phyloP scores from a whole-genome alignment of 2,888 invertebrate species.

The Apamea monoglypha region DNA sequence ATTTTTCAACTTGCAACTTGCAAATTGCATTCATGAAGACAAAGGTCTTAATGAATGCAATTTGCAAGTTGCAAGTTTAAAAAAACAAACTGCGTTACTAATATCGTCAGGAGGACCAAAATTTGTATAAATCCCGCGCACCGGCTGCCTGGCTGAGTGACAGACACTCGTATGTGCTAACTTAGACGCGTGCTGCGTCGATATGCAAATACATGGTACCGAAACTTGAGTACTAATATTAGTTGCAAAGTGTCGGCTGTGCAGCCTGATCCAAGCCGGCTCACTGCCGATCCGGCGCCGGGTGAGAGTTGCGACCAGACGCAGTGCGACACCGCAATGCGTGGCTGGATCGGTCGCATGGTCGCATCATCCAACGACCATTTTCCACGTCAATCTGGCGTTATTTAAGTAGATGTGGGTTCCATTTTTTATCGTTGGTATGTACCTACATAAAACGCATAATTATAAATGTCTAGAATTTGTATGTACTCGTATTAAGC shows the following conservation, averaged over 20 bases:
- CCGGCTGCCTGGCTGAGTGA: neutral
- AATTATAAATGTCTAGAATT: no score
- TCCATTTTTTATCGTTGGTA: neutral
- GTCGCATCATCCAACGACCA: neutral
- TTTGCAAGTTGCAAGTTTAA: no score
- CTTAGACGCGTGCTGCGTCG: neutral
- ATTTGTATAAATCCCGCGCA: neutral
- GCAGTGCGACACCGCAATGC: conserved; percentile 71
- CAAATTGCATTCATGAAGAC: no score
- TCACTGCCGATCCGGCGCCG: conserved; percentile 27
- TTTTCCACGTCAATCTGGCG: neutral
- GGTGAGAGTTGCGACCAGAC: neutral
- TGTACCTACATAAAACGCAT: neutral
- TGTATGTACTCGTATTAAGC: neutral
- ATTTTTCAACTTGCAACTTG: no score
- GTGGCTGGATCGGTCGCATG: conserved; percentile 7
- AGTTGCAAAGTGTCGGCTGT: conserved; percentile 21
- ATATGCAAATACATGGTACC: conserved; percentile 53
- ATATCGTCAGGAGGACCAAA: neutral
- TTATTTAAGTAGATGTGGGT: neutral
- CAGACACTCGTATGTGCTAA: neutral
- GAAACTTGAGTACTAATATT: conserved; percentile 28
- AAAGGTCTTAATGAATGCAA: no score
- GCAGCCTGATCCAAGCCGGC: neutral
- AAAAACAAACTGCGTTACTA: neutral